Percentiles rank a stretch among this genome's conserved stretches.
Evolutionary conservation across 2,888 invertebrate species (phyloP).

Genomic region (Xylota sylvarum): DNA sequence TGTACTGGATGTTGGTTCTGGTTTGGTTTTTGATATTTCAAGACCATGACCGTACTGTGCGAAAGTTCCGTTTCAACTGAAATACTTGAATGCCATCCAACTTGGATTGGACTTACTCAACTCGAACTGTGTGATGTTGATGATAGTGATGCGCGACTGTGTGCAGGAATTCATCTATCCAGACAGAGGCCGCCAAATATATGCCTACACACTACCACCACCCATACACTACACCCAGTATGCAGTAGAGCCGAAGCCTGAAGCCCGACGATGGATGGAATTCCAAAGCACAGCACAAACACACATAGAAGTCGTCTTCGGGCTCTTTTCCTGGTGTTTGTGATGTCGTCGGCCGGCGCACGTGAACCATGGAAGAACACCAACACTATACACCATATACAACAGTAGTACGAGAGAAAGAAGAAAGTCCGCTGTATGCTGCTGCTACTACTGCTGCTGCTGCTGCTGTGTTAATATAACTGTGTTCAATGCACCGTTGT

Average conservation of each 20-base stretch:
- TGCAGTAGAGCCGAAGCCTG: no score
- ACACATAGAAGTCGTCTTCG: background rate
- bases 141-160: slow-evolving; percentile 65
- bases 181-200: slow-evolving; percentile 31
- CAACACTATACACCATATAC: background rate
- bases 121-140: slow-evolving; percentile 79
- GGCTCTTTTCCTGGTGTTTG: slow-evolving; percentile 28
- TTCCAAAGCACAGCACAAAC: slow-evolving; percentile 45
- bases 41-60: slow-evolving; percentile 82
- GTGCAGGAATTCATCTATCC: slow-evolving; percentile 62
- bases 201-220: slow-evolving; percentile 14
- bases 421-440: slow-evolving; percentile 70
- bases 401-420: slow-evolving; percentile 65
- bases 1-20: slow-evolving; percentile 4
- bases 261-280: slow-evolving; percentile 36
- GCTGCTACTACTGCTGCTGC: slow-evolving; percentile 44
- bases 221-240: background rate
- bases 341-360: slow-evolving; percentile 76
- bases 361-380: slow-evolving; percentile 71
- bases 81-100: slow-evolving; percentile 80
- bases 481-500: slow-evolving; percentile 77
- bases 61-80: slow-evolving; percentile 84
- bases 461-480: slow-evolving; percentile 73
- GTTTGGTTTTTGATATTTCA: slow-evolving; percentile 47
- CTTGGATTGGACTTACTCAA: slow-evolving; percentile 84